Evolutionary conservation across 2,797 vertebrate genomes (phyloP).

Genomic region (Nannoperca obscura): DNA sequence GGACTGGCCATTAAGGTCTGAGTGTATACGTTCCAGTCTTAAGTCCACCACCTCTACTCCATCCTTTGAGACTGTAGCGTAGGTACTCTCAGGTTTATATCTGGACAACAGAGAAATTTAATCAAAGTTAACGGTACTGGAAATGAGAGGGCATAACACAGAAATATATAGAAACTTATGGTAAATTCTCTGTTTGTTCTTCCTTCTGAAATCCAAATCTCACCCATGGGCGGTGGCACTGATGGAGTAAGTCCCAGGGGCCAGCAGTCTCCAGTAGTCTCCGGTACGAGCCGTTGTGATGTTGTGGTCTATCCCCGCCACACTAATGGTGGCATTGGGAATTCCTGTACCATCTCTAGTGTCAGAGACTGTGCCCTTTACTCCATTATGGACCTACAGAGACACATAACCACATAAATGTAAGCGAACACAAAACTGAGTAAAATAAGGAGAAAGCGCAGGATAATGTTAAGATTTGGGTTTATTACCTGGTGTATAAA

Average conservation of each 20-base stretch:
- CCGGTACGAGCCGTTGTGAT: conserved; percentile 90
- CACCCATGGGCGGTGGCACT: conserved; percentile 94
- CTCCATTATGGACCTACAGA: conserved; percentile 91
- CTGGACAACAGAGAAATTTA: conserved; percentile 74
- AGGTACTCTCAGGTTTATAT: conserved; percentile 88
- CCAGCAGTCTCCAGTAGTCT: conserved; percentile 97
- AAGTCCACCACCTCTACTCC: conserved; percentile 91
- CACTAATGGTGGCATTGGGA: conserved; percentile 93
- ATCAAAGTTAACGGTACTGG: conserved; percentile 1
- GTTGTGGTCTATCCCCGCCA: conserved; percentile 88
- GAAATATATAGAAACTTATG: neutral
- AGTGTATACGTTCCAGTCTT: conserved; percentile 82
- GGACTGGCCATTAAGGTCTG: conserved; percentile 76
- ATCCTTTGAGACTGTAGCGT: conserved; percentile 86
- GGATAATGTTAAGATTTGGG: neutral
- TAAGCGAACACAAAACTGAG: neutral
- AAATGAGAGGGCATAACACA: neutral
- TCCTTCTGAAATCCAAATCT: conserved; percentile 49
- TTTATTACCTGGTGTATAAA: conserved; percentile 93
- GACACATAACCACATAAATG: conserved; percentile 25
- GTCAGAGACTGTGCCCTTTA: conserved; percentile 94
- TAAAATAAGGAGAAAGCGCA: neutral
- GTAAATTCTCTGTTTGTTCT: neutral
- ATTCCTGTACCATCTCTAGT: conserved; percentile 89
- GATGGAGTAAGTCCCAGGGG: conserved; percentile 89